Conservation (phyloP, 1,140 invertebrate genomes). For the Epicauta chinensis region DNA sequence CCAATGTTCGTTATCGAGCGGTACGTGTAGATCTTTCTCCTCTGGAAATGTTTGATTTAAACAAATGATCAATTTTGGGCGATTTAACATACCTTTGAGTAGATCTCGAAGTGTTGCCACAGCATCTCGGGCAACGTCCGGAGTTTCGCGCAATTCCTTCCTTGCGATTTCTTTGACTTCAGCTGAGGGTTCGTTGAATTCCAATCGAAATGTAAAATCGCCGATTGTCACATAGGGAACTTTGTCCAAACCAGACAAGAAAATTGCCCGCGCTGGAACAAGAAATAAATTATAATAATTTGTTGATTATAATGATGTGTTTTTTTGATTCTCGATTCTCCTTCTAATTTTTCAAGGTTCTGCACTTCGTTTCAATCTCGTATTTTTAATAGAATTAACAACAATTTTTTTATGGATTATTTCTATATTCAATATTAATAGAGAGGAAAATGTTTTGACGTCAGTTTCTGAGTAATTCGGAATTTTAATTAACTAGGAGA, state of each 20-base stretch:
- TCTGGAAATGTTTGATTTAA: constrained; percentile 46
- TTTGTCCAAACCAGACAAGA: constrained; percentile 61
- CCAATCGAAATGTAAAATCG: constrained; percentile 60
- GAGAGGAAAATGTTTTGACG: no score
- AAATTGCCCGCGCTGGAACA: constrained; percentile 50
- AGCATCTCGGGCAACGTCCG: constrained; percentile 58
- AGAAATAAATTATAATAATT: no score
- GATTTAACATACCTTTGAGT: constrained; percentile 53
- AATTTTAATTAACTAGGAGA: no score
- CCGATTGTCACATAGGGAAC: constrained; percentile 62
- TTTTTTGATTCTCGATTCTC: no score
- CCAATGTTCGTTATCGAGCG: constrained; percentile 65
- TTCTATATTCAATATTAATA: no score
- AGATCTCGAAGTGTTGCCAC: constrained; percentile 56
- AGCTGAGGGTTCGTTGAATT: constrained; percentile 54
- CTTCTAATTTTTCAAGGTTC: no score
- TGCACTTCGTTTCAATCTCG: no score
- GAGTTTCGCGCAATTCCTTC: constrained; percentile 64
- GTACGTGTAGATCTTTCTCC: constrained; percentile 61
- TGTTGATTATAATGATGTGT: no score
- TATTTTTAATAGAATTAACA: no score
- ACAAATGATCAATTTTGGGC: neutral
- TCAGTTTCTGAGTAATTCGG: no score
- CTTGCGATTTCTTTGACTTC: constrained; percentile 63
- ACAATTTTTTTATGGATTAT: no score